Evolutionary conservation across 2,888 invertebrate genomes (phyloP), one percentile per base, ranked within the genome.

Genomic region (Ophion costatus): DNA sequence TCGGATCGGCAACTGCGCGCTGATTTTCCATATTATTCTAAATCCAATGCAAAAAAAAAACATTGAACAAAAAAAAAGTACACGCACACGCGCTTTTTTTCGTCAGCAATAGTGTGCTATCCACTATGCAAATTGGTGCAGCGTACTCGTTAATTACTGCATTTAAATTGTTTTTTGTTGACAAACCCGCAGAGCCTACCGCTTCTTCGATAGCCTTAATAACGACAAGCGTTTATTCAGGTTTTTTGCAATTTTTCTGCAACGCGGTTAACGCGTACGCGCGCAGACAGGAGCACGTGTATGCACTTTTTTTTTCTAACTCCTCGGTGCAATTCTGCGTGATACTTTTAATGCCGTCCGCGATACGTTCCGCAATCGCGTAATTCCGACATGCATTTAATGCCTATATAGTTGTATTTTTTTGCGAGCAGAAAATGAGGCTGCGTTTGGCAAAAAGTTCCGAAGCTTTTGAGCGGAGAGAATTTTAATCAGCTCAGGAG

Each of bases 131-230:
- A 90, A 89, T 87, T 76, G 83, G 57, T 61, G 29, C 45, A 63
- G 69, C 69, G 67, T 56, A 61, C 70, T 56, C 42, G 81, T 56
- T 86, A 85, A 91, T 91, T 66, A 74, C 83, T 87, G 85, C 85
- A 86, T 86, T 89, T 89, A 89, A 89, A 88, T 77, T 86, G 84
- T 85, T 87, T 80, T 83, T 88, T 88, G 86, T 56, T 38, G 70
- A 73, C n/a, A 80, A 83, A 82, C 17, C 59, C 79, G 51, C 2
- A 38, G 71, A 67, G 38, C 38, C 38, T 61, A 79, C 56, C 38
- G 75, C 66, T 71, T 84, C 79, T 82, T 79, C 71, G 71, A 76
- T 82, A 70, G 56, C 38, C 63, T 76, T 33, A 73, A 64, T 70
- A 64, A 74, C 56, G 61, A 69, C 11, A 14, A 9, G 29, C 45